phyloP scores from a whole-genome alignment of 1,140 invertebrate genomes.

The Megalopta genalis region DNA sequence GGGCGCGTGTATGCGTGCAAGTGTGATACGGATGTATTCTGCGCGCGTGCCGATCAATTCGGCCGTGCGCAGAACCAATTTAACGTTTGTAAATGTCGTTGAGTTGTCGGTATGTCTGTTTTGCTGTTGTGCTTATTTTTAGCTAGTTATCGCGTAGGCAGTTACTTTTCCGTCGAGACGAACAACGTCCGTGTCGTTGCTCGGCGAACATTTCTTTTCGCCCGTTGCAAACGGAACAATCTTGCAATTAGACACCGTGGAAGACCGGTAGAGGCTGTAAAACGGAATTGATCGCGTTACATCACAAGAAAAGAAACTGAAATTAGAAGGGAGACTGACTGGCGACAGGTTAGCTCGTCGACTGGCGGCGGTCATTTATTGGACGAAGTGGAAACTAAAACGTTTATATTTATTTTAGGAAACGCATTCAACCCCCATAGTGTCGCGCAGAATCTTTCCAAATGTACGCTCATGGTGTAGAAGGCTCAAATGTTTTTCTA shows the following conservation, averaged over 20 bases:
- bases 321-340: no score
- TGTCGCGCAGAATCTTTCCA: no score
- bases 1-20: constrained; percentile 28
- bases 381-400: no score
- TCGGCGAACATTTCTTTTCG: not conserved
- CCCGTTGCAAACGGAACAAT: not conserved
- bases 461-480: no score
- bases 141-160: constrained; percentile 31
- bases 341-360: no score
- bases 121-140: constrained; percentile 23
- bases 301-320: no score
- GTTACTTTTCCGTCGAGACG: constrained; percentile 29
- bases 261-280: no score
- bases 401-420: no score
- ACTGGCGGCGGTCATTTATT: no score
- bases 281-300: no score
- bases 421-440: no score
- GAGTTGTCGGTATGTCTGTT: constrained; percentile 42
- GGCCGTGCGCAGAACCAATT: constrained; percentile 33
- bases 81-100: constrained; percentile 41
- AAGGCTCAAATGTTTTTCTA: no score
- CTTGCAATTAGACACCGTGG: not conserved
- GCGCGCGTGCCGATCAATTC: constrained; percentile 9
- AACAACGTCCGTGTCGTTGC: not conserved
- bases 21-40: constrained; percentile 42